phyloP scores from a whole-genome alignment of 1,140 invertebrate species.

The Hycleus cichorii region DNA sequence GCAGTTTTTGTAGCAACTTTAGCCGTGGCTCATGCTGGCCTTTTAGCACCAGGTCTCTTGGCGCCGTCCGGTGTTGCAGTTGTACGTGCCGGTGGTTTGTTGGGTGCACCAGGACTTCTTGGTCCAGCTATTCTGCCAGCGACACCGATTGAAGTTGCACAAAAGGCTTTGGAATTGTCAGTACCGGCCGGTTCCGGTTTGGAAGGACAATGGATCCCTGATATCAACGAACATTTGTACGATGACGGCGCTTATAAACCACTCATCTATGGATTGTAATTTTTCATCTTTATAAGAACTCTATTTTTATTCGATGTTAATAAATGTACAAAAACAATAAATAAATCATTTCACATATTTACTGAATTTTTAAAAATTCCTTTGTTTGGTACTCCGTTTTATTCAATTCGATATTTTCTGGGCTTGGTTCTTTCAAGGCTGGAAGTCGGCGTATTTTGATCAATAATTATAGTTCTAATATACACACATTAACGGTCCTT shows the following conservation, averaged over 20 bases:
- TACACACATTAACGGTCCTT: no score
- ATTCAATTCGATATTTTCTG: no score
- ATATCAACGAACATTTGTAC: conserved; percentile 27
- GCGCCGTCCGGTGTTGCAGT: conserved; percentile 20
- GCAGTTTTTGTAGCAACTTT: not conserved
- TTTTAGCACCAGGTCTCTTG: conserved; percentile 5
- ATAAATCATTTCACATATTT: no score
- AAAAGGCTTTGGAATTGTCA: conserved; percentile 10
- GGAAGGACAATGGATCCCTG: conserved; percentile 30
- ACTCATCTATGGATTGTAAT: conserved; percentile 12
- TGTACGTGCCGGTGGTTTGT: conserved; percentile 25
- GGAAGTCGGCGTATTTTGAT: no score
- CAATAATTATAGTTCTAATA: no score
- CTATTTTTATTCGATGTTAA: not conserved
- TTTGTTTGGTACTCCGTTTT: no score
- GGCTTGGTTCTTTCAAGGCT: no score
- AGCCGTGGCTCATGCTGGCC: not conserved
- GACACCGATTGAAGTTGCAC: conserved; percentile 5
- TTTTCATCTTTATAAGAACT: not conserved
- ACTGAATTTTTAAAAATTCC: no score
- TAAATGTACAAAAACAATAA: no score
- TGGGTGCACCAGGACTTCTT: conserved; percentile 21
- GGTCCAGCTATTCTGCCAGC: conserved; percentile 21
- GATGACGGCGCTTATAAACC: conserved; percentile 34
- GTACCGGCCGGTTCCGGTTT: conserved; percentile 20